phyloP scores from a whole-genome alignment of 2,797 vertebrate genomes.

The Babyrousa celebensis region DNA sequence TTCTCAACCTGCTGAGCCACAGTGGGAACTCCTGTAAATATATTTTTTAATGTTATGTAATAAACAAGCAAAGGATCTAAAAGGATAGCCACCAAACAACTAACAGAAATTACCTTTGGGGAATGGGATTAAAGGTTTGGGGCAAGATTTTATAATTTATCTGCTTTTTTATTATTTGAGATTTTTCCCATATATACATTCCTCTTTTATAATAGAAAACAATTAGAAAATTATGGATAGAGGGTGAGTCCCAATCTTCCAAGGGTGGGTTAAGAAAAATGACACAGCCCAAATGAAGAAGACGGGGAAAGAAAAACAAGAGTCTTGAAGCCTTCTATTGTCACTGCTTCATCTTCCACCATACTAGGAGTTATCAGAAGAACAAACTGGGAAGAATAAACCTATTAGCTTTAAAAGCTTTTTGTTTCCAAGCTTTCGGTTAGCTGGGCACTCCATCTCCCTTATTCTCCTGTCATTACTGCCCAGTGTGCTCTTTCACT shows the following conservation, averaged over 20 bases:
- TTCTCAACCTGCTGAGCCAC: too few relatives aligned
- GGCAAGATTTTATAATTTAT: constrained; percentile 8
- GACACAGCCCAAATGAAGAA: background rate
- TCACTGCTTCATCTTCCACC: background rate
- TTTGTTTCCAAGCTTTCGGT: constrained; percentile 42
- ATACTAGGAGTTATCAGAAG: background rate
- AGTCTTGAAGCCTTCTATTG: background rate
- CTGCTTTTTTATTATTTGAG: background rate
- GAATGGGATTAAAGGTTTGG: constrained; percentile 14
- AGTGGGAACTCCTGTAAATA: background rate
- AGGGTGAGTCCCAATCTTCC: background rate
- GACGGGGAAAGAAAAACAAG: background rate
- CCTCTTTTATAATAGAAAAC: constrained; percentile 10
- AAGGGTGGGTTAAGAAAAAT: background rate
- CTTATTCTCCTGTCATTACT: background rate
- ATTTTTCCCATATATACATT: background rate
- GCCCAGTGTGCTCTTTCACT: background rate
- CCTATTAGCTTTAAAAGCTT: background rate
- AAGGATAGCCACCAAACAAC: background rate
- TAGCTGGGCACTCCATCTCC: background rate
- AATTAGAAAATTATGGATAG: background rate
- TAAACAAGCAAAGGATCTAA: background rate
- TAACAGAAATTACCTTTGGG: background rate
- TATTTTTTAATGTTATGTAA: background rate
- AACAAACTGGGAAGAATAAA: background rate